Evolutionary conservation across 2,113 vertebrate genomes (phyloP), one percentile per base, ranked within the genome.

Genomic region (Thryonomys swinderianus): DNA sequence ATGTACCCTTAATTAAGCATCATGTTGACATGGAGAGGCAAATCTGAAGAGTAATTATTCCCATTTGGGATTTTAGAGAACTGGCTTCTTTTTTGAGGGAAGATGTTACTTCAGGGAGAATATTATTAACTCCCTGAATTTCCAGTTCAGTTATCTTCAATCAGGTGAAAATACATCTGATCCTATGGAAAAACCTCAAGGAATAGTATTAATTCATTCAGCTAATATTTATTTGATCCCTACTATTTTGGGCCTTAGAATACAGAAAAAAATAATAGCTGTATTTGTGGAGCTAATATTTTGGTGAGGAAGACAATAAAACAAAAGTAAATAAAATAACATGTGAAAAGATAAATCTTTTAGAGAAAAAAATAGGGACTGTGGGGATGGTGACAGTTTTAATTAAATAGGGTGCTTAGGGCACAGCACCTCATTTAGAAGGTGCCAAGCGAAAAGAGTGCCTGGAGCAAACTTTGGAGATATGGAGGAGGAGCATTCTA

Each of bases 61-160:
- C 11, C 32, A 30, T 48, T 55, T 37, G 83, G 51, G n/a, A 40
- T 51, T 91, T 37, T 34, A 13, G 66, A 13, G 53, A 66, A 34
- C 55, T 83, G 59, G 7, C 37, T 92, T 32, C 25, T 71, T 80
- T 94, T 91, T 66, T 78, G 73, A 94, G 23, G 37, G 51, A 87
- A 83, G n/a, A 64, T 86, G 64, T 57, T 84, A 7, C 81, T 89
- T 84, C 62, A 57, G 55, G 83, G 76, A 82, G 88, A 88, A 83
- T 79, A 82, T 8, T 34, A 1, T 71, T n/a, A n/a, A n/a, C n/a
- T 73, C 25, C 40, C 59, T 91, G 66, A 88, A 93, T 80, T 71
- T 88, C 21, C 62, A 25, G 40, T 91, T 81, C n/a, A 40, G 74
- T 80, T 79, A 13, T 82, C 66, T 91, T 78, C 55, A 79, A 87